Percentiles rank a stretch among this genome's conserved stretches.
Evolutionary conservation across 1,140 invertebrate genomes (phyloP).

Genomic region (Drosophila sp.): DNA sequence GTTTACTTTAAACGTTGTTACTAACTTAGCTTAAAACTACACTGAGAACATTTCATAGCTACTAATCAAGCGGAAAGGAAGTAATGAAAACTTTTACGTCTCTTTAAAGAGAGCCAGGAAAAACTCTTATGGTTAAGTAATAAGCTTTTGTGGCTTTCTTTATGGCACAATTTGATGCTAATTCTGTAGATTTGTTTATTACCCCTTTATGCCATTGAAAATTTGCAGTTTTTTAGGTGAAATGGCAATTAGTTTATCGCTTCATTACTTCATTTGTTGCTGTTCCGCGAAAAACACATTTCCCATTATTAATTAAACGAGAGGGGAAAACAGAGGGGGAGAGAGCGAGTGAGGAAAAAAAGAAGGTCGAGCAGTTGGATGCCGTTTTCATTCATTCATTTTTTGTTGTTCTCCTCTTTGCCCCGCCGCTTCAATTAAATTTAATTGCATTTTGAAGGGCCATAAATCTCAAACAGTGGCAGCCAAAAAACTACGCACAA

Average conservation of each 20-base stretch:
- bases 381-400: not conserved
- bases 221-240: not conserved
- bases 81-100: not conserved
- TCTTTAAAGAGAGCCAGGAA: not conserved
- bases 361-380: slow-evolving; percentile 1
- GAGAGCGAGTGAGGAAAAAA: not conserved
- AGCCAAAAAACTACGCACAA: slow-evolving; percentile 54
- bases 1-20: too few species aligned
- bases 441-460: slow-evolving; percentile 82
- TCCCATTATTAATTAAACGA: slow-evolving; percentile 4
- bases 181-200: not conserved
- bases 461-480: slow-evolving; percentile 77
- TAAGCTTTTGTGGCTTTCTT: not conserved
- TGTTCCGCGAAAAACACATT: slow-evolving; percentile 1
- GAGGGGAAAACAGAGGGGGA: not conserved
- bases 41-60: too few species aligned
- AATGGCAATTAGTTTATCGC: not conserved
- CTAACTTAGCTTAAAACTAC: too few species aligned
- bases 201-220: not conserved
- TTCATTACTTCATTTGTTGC: slow-evolving; percentile 2
- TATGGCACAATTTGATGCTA: not conserved
- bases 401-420: not conserved
- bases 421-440: slow-evolving; percentile 76
- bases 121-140: not conserved
- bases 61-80: not conserved